Evolutionary conservation across 1,140 invertebrate genomes (phyloP), one percentile per base, ranked within the genome.

Genomic region (Amphibalanus amphitrite): DNA sequence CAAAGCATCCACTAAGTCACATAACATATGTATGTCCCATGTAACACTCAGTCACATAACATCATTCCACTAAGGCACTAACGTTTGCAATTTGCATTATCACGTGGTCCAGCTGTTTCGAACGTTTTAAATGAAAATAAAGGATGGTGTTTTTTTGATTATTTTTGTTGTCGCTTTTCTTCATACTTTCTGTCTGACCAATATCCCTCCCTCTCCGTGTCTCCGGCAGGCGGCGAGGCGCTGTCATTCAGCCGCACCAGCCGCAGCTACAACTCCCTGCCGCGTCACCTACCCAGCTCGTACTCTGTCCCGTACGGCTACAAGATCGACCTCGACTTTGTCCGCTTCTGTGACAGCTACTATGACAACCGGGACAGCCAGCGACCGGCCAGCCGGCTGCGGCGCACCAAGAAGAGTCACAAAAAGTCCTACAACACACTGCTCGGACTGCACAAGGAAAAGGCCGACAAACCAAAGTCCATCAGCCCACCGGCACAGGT

Each of bases 291-390:
- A 76, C 83, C 84, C 79, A 10, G 69, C 70, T 38, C 59, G 3
- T 20, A 69, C 67, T 26, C 47, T 8, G 33, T 29, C 76, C 92
- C 92, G 6, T 95, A 93, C 83, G 92, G 92, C 64, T 94, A 91
- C 81, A 91, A 94, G 81, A 91, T 95, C 76, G 91, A 95, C 79
- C 80, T 92, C 77, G 91, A 93, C 79, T 95, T 95, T 80, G 89
- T 94, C 29, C 85, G 87, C 59, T 93, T 89, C 80, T 91, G 90
- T 80, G 72, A 38, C 78, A 81, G 20, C 47, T 59, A 59, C 47
- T 59, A 59, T 59, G 47, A 59, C 47, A 20, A 59, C 47, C 1
- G 20, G 6, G 47, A 59, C 13, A 59, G 47, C 47, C 47, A 59
- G 47, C 47, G 47, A 23, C 47, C 47, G 20, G 47, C 20, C 20